These are phyloP conservation scores for Cyanocitta stelleri DNA, from an alignment of 2,113 vertebrate species.

Conservation along the genomic window DNA sequence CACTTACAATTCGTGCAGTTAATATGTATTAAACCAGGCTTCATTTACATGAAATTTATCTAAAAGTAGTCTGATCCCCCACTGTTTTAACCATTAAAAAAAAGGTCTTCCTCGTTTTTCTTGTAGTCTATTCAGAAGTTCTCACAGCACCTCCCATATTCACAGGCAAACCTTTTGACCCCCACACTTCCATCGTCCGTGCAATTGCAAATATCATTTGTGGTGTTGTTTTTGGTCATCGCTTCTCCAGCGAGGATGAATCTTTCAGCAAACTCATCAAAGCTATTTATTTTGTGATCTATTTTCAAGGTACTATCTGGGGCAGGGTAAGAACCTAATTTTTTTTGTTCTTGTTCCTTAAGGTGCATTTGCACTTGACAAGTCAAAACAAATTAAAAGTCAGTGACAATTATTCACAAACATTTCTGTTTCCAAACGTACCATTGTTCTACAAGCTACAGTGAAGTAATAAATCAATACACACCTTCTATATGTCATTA, in stretches of 20 bases:
- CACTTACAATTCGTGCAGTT: neutral
- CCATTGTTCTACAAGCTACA: neutral
- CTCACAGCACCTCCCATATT: neutral
- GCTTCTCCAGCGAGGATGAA: constrained; percentile 43
- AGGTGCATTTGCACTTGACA: neutral
- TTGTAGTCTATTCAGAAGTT: neutral
- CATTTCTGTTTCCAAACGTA: neutral
- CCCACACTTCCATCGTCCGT: neutral
- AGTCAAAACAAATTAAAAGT: neutral
- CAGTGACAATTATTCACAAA: neutral
- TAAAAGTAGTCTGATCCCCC: neutral
- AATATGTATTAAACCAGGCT: neutral
- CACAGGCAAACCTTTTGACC: constrained; percentile 59
- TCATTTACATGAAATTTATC: neutral
- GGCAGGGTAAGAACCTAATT: constrained; percentile 37
- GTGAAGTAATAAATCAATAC: neutral
- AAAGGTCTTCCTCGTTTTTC: neutral
- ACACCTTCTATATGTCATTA: neutral
- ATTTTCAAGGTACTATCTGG: constrained; percentile 52
- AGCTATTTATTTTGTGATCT: constrained; percentile 51
- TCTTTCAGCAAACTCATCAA: constrained; percentile 59
- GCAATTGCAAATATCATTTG: constrained; percentile 52
- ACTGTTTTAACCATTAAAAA: neutral
- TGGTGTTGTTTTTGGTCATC: constrained; percentile 42
- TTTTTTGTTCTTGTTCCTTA: neutral